Base-by-base conservation (phyloP, 1,140 invertebrate species). In the Cataglyphis hispanica region DNA sequence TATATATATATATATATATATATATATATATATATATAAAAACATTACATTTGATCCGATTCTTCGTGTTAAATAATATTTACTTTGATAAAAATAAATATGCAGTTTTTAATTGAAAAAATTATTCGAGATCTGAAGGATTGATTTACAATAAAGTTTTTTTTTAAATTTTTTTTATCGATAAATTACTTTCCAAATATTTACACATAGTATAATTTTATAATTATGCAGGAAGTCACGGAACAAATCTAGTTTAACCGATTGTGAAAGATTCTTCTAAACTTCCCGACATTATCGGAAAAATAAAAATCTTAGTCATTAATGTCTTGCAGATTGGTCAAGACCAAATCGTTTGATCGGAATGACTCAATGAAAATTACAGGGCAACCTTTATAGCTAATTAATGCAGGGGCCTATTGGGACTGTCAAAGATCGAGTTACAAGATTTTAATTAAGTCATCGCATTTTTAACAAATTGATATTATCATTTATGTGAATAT, bases 281-380 rank as follows among this genome's bases (percentile, higher is more conserved):
- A 58, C 19, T 58, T n/a, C 22, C 13, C 16, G 22, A 58, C 16
- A 37, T 37, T 11, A 74, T 0, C 53, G 25, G n/a, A 22, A 58
- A 58, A n/a, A 25, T 5, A 58, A 58, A 22, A 56, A 22, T 53
- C 10, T 0, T 53, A 53, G 53, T 56, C n/a, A 22, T 56, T 58
- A 22, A 2, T 58, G 22, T 58, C 53, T 58, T 22, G 53, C 53
- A 22, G 53, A 58, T 58, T 58, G 7, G 10, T 58, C 53, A 58
- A 58, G 53, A 58, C 53, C 53, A 58, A 58, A 50, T 58, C n/a
- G 7, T 7, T 22, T 58, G 5, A 58, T 22, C 53, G 8, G 53
- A n/a, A 58, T 58, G 53, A 58, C 53, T 58, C 53, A 58, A 58
- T 22, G 53, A 3, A 58, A 58, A 58, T 58, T 58, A 58, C 53